A percentile compares a stretch with the other conserved stretches of the same genome.
These are phyloP conservation scores for Hemiprocne comata DNA, from an alignment of 2,113 vertebrate genomes.

Conservation along the genomic window DNA sequence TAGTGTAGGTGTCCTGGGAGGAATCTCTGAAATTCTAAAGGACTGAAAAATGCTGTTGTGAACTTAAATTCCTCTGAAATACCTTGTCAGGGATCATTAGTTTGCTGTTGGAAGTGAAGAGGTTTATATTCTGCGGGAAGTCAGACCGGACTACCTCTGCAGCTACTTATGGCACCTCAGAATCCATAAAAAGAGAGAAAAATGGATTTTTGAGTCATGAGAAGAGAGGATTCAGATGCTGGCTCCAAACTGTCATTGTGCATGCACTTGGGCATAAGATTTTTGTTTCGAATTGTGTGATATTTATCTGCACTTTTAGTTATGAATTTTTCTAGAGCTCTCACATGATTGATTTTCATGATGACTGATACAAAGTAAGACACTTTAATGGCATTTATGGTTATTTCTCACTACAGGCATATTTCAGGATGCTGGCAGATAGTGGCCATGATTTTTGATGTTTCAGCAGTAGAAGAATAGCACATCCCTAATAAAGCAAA, in stretches of 20 bases:
- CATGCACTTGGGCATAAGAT: neutral
- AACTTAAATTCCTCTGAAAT: neutral
- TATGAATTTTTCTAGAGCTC: neutral
- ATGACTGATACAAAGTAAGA: neutral
- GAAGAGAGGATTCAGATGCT: neutral
- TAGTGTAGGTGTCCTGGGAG: neutral
- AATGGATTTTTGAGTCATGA: neutral
- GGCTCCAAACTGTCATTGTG: neutral
- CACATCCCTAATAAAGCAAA: neutral
- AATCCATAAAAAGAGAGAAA: neutral
- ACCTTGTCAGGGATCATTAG: neutral
- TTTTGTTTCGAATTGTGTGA: neutral
- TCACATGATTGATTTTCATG: neutral
- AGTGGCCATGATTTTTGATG: neutral
- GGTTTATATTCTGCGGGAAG: neutral
- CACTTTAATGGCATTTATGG: neutral
- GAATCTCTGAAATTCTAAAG: neutral
- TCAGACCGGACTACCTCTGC: neutral
- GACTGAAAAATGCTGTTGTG: neutral
- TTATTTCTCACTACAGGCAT: neutral
- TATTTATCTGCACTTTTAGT: neutral
- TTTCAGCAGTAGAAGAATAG: neutral
- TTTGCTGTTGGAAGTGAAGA: neutral
- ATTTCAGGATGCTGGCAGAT: neutral
- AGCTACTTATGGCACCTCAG: neutral